phyloP scores from a whole-genome alignment of 2,888 invertebrate genomes.

The Chymomyza caudatula region DNA sequence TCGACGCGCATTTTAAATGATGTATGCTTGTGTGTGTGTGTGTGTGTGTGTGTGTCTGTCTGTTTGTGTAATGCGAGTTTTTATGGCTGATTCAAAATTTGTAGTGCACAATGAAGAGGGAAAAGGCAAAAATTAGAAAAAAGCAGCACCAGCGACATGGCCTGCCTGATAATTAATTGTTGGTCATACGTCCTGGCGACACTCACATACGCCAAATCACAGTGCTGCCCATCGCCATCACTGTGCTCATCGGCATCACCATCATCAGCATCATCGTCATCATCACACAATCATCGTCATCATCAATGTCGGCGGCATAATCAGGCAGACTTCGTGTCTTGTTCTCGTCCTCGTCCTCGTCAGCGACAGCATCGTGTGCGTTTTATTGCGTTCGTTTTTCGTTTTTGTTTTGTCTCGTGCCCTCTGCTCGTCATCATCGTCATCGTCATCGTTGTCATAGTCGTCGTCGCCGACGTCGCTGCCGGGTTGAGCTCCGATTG shows the following conservation, averaged over 20 bases:
- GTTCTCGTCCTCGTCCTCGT: not conserved
- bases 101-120: constrained; percentile 31
- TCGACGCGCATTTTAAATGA: constrained; percentile 75
- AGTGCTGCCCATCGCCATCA: constrained; percentile 9
- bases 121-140: constrained; percentile 8
- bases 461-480: constrained; percentile 35
- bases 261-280: constrained; percentile 18
- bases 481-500: constrained; percentile 71
- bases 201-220: not conserved
- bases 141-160: constrained; percentile 34
- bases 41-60: not conserved
- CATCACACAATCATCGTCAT: constrained; percentile 15
- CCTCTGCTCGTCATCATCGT: constrained; percentile 45
- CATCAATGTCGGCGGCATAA: constrained; percentile 43
- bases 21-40: constrained; percentile 47
- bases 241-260: not conserved
- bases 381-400: constrained; percentile 36
- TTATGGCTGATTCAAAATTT: constrained; percentile 43
- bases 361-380: constrained; percentile 10
- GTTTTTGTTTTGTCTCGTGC: constrained; percentile 66
- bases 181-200: constrained; percentile 56
- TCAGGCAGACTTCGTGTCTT: constrained; percentile 53
- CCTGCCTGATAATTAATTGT: constrained; percentile 62
- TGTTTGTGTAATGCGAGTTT: not conserved
- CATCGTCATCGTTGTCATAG: constrained; percentile 22